Conservation (phyloP, 2,113 vertebrate genomes). For the Scartelaos histophorus region DNA sequence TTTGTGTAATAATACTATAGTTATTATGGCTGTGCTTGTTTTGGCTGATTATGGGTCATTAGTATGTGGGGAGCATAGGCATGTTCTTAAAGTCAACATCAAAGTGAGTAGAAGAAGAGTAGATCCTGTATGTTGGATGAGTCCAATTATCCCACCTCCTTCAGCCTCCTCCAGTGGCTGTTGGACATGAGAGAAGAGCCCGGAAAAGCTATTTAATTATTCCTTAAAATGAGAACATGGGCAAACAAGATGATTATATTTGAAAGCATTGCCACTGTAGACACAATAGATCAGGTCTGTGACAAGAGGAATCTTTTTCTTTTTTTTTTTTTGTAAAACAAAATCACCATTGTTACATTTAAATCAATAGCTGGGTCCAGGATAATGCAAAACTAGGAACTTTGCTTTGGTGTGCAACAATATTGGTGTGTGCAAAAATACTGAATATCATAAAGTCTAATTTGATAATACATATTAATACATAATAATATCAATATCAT, state of each 20-base stretch:
- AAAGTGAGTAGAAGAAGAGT: conserved; percentile 21
- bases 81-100: conserved; percentile 36
- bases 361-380: neutral
- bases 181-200: neutral
- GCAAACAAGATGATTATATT: neutral
- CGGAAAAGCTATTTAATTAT: neutral
- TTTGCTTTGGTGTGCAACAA: no score
- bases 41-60: conserved; percentile 28
- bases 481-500: no score
- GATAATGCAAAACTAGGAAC: no score
- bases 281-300: neutral
- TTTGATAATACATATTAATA: no score
- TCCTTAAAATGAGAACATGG: neutral
- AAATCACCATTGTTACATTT: neutral
- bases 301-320: neutral
- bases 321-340: neutral
- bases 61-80: conserved; percentile 15
- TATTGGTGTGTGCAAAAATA: no score
- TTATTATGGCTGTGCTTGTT: conserved; percentile 20
- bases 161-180: neutral
- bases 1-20: neutral
- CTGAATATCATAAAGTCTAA: no score
- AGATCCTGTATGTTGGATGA: conserved; percentile 27
- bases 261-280: neutral
- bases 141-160: conserved; percentile 38